These are phyloP conservation scores for Bostrychus sinensis DNA, from an alignment of 2,113 vertebrate genomes.

Conservation along the genomic window DNA sequence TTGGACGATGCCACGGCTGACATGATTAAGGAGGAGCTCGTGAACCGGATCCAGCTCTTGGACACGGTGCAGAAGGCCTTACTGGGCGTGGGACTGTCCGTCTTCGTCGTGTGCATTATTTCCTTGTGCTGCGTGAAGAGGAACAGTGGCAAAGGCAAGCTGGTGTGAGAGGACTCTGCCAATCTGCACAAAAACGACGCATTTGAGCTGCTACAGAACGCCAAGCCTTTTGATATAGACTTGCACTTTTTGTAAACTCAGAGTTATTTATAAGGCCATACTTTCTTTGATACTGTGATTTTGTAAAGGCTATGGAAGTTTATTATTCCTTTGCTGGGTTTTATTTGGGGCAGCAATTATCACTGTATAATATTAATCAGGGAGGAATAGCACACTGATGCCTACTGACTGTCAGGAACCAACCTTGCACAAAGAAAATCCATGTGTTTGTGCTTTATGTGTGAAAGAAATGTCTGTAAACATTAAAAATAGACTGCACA, in stretches of 20 bases:
- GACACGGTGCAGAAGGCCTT: constrained; percentile 73
- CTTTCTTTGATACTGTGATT: constrained; percentile 66
- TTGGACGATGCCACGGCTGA: constrained; percentile 86
- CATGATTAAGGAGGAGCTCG: constrained; percentile 82
- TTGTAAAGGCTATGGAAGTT: constrained; percentile 37
- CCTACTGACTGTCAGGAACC: background rate
- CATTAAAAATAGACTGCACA: background rate
- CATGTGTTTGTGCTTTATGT: constrained; percentile 12
- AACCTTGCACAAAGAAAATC: constrained; percentile 9
- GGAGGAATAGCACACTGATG: constrained; percentile 25
- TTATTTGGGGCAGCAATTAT: constrained; percentile 40
- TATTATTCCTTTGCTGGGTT: constrained; percentile 32
- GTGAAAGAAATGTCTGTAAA: constrained; percentile 26
- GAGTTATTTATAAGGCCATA: constrained; percentile 51
- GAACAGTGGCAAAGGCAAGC: constrained; percentile 11
- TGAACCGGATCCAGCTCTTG: constrained; percentile 75
- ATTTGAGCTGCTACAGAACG: constrained; percentile 41
- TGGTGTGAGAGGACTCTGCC: constrained; percentile 54
- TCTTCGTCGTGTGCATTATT: constrained; percentile 78
- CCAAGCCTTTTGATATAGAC: constrained; percentile 54
- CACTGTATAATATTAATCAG: constrained; percentile 65
- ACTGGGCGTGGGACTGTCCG: constrained; percentile 72
- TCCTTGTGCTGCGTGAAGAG: constrained; percentile 71
- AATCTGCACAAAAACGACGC: constrained; percentile 14
- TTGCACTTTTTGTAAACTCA: constrained; percentile 59